Conservation (phyloP, 2,797 vertebrate genomes). For the Dryobates pubescens region DNA sequence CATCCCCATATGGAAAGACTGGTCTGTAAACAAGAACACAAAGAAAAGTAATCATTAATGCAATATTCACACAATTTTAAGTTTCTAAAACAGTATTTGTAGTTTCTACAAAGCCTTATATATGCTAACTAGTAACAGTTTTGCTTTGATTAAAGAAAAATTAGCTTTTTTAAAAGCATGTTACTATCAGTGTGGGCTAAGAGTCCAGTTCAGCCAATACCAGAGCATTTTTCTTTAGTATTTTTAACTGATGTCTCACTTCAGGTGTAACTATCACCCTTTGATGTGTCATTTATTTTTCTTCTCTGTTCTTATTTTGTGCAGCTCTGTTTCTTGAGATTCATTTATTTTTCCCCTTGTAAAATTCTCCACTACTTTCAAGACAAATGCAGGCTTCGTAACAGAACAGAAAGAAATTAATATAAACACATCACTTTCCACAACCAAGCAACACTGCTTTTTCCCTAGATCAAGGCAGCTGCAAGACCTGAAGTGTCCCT, state of each 20-base stretch:
- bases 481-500: neutral
- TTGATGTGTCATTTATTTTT: neutral
- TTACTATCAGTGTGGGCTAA: neutral
- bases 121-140: neutral
- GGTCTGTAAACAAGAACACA: conserved; percentile 85
- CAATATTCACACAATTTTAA: neutral
- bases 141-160: neutral
- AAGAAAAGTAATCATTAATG: conserved; percentile 7
- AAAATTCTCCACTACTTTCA: neutral
- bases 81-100: neutral
- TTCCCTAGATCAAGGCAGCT: neutral
- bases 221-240: neutral
- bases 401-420: neutral
- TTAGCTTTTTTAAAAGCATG: neutral
- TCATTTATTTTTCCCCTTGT: accelerated
- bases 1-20: conserved; percentile 99
- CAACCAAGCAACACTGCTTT: neutral
- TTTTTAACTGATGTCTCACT: neutral
- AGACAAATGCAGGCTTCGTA: neutral
- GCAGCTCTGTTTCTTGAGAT: neutral
- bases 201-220: neutral
- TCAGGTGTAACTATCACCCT: neutral
- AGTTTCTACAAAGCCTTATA: neutral
- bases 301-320: neutral
- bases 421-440: neutral